Conservation (phyloP, 2,888 invertebrate genomes). For the Podotricha telesiphe region DNA sequence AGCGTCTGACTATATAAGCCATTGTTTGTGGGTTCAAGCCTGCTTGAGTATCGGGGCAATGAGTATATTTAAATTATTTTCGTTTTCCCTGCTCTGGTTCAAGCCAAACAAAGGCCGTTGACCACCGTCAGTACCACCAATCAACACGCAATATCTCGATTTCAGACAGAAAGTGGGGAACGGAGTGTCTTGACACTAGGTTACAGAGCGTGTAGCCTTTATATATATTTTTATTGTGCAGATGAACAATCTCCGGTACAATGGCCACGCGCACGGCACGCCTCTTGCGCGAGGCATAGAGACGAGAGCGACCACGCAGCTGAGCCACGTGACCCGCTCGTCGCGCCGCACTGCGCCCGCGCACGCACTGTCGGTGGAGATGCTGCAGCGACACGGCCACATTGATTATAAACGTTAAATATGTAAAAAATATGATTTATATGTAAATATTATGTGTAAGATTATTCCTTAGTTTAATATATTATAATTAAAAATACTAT, state of each 20-base stretch:
- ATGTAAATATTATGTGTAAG: slow-evolving; percentile 7
- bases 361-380: slow-evolving; percentile 69
- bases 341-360: slow-evolving; percentile 73
- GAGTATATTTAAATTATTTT: too few species aligned
- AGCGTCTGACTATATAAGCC: too few species aligned
- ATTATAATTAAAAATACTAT: not conserved
- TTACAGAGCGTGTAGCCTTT: too few species aligned
- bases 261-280: slow-evolving; percentile 57
- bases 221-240: slow-evolving; percentile 44
- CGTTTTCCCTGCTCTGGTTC: too few species aligned
- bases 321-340: slow-evolving; percentile 72
- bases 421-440: not conserved
- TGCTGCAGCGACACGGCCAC: slow-evolving; percentile 74
- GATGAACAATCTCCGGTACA: slow-evolving; percentile 71
- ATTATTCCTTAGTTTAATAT: not conserved
- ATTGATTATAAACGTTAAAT: slow-evolving; percentile 66
- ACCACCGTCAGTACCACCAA: too few species aligned
- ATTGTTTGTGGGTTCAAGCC: too few species aligned
- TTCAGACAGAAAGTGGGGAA: too few species aligned
- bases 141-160: too few species aligned
- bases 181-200: too few species aligned
- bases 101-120: too few species aligned
- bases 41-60: too few species aligned
- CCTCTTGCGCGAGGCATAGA: slow-evolving; percentile 56
- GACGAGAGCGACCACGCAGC: slow-evolving; percentile 66